phyloP scores from a whole-genome alignment of 1,140 invertebrate species.

The Uloborus diversus region DNA sequence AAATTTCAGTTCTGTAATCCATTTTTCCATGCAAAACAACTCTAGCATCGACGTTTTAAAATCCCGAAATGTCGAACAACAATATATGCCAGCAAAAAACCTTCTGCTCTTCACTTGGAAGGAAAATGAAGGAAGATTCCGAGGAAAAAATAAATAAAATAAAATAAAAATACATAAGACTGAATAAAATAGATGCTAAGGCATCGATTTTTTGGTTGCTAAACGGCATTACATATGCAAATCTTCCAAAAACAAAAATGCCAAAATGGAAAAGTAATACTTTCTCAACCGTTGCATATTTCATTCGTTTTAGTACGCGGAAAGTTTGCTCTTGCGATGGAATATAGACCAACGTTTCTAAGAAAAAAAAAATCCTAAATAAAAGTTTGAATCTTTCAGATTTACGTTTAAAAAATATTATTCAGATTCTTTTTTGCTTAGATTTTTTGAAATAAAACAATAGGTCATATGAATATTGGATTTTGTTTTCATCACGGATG shows the following conservation, averaged over 20 bases:
- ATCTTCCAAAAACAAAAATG: conserved; percentile 42
- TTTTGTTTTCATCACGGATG: conserved; percentile 18
- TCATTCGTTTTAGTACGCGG: conserved; percentile 37
- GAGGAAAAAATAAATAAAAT: conserved; percentile 3
- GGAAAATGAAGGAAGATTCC: conserved; percentile 23
- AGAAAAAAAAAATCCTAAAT: not conserved
- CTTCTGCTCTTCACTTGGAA: not conserved
- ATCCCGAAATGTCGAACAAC: conserved; percentile 25
- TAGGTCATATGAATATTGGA: conserved; percentile 55
- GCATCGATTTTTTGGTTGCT: conserved; percentile 52
- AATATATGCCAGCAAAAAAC: conserved; percentile 16
- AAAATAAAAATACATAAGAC: conserved; percentile 16
- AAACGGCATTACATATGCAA: conserved; percentile 53
- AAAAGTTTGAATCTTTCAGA: conserved; percentile 31
- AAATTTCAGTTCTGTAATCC: conserved; percentile 34
- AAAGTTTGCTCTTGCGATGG: conserved; percentile 33
- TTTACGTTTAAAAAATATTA: conserved; percentile 45
- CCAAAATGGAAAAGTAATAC: conserved; percentile 37
- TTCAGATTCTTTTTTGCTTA: conserved; percentile 18
- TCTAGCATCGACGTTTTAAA: conserved; percentile 22
- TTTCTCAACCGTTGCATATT: conserved; percentile 51
- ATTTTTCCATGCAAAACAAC: conserved; percentile 7
- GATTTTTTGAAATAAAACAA: conserved; percentile 45
- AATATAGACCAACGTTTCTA: conserved; percentile 41
- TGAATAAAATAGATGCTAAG: conserved; percentile 36